These are phyloP conservation scores for Homalodisca vitripennis DNA, from an alignment of 1,140 invertebrate genomes.

Conservation along the genomic window DNA sequence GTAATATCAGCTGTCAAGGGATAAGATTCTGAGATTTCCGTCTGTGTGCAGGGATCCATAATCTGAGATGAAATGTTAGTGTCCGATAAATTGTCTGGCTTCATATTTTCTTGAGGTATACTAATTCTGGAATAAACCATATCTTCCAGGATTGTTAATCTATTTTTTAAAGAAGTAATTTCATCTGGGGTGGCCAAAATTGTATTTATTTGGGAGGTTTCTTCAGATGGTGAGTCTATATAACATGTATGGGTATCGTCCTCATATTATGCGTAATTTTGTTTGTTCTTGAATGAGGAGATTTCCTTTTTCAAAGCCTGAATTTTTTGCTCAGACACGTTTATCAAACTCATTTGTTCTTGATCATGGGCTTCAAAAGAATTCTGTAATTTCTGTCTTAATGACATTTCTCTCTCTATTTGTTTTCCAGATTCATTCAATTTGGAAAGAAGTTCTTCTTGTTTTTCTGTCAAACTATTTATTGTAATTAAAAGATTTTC, in stretches of 20 bases:
- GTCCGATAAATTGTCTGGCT: no score
- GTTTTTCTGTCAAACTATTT: not conserved
- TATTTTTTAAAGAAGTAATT: not conserved
- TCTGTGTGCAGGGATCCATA: no score
- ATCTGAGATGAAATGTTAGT: no score
- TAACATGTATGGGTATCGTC: not conserved
- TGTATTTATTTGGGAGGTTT: not conserved
- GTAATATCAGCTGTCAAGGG: no score
- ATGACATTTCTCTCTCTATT: not conserved
- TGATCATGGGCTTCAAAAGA: not conserved
- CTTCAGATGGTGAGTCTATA: not conserved
- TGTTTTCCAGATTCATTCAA: not conserved
- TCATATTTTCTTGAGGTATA: not conserved
- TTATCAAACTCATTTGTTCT: not conserved
- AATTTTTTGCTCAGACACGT: not conserved
- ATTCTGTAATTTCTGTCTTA: not conserved
- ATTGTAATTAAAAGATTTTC: not conserved
- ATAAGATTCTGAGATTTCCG: no score
- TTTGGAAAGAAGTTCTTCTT: not conserved
- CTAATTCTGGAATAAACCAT: not conserved
- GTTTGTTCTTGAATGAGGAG: not conserved
- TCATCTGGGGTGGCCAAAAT: not conserved
- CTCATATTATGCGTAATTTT: not conserved
- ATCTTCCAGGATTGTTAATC: not conserved
- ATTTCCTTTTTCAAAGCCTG: not conserved